Evolutionary conservation across 1,140 invertebrate genomes (phyloP).

Genomic region (Lethocerus indicus): DNA sequence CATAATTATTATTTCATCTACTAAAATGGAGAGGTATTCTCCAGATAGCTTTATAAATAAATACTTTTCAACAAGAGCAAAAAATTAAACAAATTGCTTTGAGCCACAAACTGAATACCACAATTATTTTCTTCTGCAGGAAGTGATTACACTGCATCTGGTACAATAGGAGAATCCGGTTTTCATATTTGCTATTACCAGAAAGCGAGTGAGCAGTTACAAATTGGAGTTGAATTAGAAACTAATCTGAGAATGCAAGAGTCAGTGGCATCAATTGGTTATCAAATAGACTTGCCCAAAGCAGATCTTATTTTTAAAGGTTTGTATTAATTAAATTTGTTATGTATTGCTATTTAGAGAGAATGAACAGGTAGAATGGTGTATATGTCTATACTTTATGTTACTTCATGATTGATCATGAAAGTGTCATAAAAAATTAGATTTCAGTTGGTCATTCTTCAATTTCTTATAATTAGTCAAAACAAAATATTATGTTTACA

Average conservation of each 20-base stretch:
- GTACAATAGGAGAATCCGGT: conserved; percentile 63
- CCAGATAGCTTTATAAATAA: neutral
- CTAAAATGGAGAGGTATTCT: too few species aligned
- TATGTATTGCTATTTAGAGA: neutral
- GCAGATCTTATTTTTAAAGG: conserved; percentile 88
- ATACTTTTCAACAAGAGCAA: neutral
- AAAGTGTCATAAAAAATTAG: neutral
- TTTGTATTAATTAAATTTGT: conserved; percentile 22
- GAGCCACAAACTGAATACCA: too few species aligned
- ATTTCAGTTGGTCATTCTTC: neutral
- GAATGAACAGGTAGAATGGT: neutral
- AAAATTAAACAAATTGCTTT: neutral
- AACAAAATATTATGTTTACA: neutral
- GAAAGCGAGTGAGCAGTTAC: conserved; percentile 79
- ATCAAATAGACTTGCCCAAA: conserved; percentile 92
- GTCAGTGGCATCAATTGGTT: conserved; percentile 80
- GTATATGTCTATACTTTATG: neutral
- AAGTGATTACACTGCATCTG: conserved; percentile 30
- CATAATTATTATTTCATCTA: too few species aligned
- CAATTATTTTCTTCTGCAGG: conserved; percentile 19
- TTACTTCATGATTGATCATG: neutral
- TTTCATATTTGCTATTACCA: conserved; percentile 89
- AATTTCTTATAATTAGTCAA: neutral
- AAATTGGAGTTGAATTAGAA: conserved; percentile 70
- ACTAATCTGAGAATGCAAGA: conserved; percentile 77